phyloP scores from a whole-genome alignment of 2,797 vertebrate species.

The Heteromormyrus szaboi region DNA sequence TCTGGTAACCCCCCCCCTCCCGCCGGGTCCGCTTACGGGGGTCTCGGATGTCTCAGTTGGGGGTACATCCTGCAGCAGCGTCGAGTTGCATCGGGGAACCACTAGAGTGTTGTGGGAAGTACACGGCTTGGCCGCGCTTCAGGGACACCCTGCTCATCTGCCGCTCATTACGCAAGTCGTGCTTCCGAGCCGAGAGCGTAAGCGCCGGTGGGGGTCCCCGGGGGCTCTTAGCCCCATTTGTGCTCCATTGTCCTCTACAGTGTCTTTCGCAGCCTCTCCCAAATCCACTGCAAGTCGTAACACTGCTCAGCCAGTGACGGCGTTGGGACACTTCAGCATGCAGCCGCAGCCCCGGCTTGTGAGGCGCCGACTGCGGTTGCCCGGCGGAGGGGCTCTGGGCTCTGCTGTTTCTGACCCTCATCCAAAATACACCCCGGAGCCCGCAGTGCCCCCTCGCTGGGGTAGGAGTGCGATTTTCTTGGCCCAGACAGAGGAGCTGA shows the following conservation, averaged over 20 bases:
- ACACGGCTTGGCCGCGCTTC: conserved; percentile 41
- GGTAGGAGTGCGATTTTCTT: conserved; percentile 51
- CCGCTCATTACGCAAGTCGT: conserved; percentile 18
- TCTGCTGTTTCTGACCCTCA: conserved; percentile 62
- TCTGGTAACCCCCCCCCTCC: conserved; percentile 38
- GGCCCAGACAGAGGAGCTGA: conserved; percentile 50
- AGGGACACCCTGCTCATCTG: conserved; percentile 33
- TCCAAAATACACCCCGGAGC: conserved; percentile 61
- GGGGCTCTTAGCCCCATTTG: not conserved
- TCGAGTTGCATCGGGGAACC: conserved; percentile 41
- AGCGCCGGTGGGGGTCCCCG: conserved; percentile 23
- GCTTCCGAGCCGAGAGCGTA: conserved; percentile 6
- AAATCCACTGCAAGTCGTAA: conserved; percentile 21
- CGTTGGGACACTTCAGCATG: conserved; percentile 23
- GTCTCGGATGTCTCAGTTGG: conserved; percentile 51
- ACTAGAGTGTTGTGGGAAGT: conserved; percentile 40
- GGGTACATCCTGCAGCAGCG: conserved; percentile 48
- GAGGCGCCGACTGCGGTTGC: conserved; percentile 57
- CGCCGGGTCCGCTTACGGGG: conserved; percentile 46
- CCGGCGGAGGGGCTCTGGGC: conserved; percentile 52
- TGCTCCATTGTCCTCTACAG: not conserved
- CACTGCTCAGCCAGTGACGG: conserved; percentile 39
- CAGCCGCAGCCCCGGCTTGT: conserved; percentile 49
- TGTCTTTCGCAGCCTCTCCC: not conserved
- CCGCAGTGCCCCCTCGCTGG: conserved; percentile 37